Evolutionary conservation across 2,888 invertebrate genomes (phyloP), one percentile per base, ranked within the genome.

Genomic region (Lypha dubia): DNA sequence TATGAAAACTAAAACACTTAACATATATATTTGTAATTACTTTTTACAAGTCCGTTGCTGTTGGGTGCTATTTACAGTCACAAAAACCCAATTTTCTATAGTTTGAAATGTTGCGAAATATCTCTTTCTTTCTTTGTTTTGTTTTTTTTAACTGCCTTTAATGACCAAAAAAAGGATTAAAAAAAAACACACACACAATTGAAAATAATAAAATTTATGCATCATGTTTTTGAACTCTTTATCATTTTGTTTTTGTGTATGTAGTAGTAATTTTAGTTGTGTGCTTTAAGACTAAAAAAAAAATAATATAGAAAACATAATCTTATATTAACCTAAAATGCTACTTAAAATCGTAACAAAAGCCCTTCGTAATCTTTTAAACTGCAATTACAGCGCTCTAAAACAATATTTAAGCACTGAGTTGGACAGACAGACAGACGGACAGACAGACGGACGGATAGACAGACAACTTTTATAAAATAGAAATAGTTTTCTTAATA

Each of bases 321-420:
- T 81, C 81, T 74, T 70, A 70, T 79, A 81, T 81, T 84, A 77
- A 84, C 70, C 74, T 74, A 81, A 84, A 84, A 84, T 17, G 81
- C 73, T 65, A 74, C 73, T 81, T 77, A 56, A 71, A 79, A 49
- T 46, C 8, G 60, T 56, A 85, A 74, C 63, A 81, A 86, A 83
- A 84, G 82, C 77, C 79, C 63, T 86, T 77, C 38, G 76, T 71
- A 85, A 85, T 86, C 84, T 77, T 77, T 65, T 84, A 86, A 82
- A 86, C 84, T 84, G 81, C 84, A 86, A 81, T 84, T 86, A 84
- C 86, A 77, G 81, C 44, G 60, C 73, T 22, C 70, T 71, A 41
- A 56, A 65, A 63, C n/a, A 75, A 24, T 60, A 74, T 38, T 38
- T 38, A 58, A 38, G 24, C 24, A 46, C 38, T n/a, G 46, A n/a